Evolutionary conservation across 2,888 invertebrate genomes (phyloP).

Genomic region (Drymonia ruficornis): DNA sequence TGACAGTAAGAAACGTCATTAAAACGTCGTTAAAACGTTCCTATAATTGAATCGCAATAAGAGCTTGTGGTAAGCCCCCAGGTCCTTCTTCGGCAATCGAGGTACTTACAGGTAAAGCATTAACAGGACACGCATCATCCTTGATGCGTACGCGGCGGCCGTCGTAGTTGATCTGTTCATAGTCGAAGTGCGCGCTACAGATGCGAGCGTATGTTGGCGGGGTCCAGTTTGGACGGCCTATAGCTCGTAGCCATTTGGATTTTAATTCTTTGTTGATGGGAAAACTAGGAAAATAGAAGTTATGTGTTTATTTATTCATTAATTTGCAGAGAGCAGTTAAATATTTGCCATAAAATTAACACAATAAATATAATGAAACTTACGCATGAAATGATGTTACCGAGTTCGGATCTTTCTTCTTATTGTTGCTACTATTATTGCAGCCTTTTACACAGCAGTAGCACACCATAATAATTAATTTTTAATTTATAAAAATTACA

Average conservation of each 20-base stretch:
- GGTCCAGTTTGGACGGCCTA: conserved; percentile 47
- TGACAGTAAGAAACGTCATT: too few relatives aligned
- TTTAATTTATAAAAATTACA: conserved; percentile 13
- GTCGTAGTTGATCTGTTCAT: conserved; percentile 41
- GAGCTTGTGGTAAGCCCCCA: too few relatives aligned
- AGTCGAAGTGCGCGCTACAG: conserved; percentile 46
- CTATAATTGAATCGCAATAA: too few relatives aligned
- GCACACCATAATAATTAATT: conserved; percentile 38
- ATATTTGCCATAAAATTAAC: not conserved
- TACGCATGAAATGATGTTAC: conserved; percentile 46
- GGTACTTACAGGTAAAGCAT: conserved; percentile 42
- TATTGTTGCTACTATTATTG: conserved; percentile 39
- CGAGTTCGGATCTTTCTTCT: conserved; percentile 34
- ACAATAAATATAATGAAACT: conserved; percentile 10
- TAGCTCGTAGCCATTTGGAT: conserved; percentile 48
- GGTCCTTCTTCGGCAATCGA: not conserved
- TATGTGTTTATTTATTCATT: too few relatives aligned
- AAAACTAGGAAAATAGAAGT: conserved; percentile 36
- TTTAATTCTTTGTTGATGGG: conserved; percentile 39
- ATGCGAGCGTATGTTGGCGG: conserved; percentile 41
- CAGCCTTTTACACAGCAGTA: conserved; percentile 52
- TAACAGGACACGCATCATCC: conserved; percentile 42
- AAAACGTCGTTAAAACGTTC: too few relatives aligned
- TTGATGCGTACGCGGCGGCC: conserved; percentile 37
- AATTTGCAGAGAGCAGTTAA: too few relatives aligned